A percentile compares a stretch with the other conserved stretches of the same genome.
Conservation (phyloP, 2,888 invertebrate genomes). For the Tethea ocularis region DNA sequence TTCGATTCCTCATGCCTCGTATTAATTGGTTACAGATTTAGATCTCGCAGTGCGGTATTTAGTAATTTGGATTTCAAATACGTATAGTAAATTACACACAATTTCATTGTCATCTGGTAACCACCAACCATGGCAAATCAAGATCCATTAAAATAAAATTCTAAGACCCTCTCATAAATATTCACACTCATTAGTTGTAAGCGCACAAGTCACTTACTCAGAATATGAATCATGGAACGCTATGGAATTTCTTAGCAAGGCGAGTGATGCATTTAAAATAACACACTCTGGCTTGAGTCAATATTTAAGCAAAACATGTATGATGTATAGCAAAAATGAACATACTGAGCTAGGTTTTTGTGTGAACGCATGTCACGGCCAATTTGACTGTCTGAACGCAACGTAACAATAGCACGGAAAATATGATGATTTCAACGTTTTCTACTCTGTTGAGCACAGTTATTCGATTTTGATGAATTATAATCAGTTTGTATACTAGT, state of each 20-base stretch:
- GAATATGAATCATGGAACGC: constrained; percentile 41
- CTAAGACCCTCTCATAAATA: not conserved
- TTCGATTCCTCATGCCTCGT: not conserved
- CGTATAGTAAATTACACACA: not conserved
- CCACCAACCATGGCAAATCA: not conserved
- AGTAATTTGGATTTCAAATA: not conserved
- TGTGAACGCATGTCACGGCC: constrained; percentile 37
- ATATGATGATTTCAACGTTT: constrained; percentile 38
- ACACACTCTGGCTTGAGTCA: not conserved
- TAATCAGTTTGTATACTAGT: constrained; percentile 18
- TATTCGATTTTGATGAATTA: constrained; percentile 30
- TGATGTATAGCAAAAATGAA: not conserved
- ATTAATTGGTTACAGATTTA: not conserved
- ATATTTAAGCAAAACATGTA: constrained; percentile 1
- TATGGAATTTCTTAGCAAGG: constrained; percentile 32
- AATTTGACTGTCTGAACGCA: constrained; percentile 55
- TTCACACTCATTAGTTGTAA: not conserved
- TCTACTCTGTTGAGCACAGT: constrained; percentile 38
- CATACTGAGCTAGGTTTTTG: not conserved
- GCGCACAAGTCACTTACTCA: not conserved
- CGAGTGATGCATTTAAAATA: constrained; percentile 18
- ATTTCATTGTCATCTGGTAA: not conserved
- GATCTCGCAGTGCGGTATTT: not conserved
- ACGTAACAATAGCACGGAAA: constrained; percentile 56
- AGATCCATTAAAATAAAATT: not conserved